phyloP scores from a whole-genome alignment of 2,888 invertebrate species.

The Tineola bisselliella region DNA sequence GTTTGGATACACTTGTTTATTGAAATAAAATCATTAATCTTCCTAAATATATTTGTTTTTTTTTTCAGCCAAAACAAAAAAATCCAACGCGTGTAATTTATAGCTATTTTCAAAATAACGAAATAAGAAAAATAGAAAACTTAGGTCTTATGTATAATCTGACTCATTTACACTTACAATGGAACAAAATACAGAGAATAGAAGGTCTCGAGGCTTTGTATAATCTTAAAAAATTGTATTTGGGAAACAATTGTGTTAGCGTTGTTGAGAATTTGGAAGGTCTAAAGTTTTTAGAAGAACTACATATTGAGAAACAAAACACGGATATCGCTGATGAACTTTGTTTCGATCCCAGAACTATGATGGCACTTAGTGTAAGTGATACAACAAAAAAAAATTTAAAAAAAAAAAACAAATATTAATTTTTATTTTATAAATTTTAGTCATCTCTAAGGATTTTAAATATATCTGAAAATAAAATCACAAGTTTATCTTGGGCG shows the following conservation, averaged over 20 bases:
- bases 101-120: conserved; percentile 84
- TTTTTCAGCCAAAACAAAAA: conserved; percentile 44
- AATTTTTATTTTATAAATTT: conserved; percentile 24
- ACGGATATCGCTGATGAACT: conserved; percentile 64
- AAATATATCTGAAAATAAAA: conserved; percentile 72
- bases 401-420: too few relatives aligned
- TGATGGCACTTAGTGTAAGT: conserved; percentile 67
- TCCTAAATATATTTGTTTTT: conserved; percentile 41
- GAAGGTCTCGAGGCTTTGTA: conserved; percentile 70
- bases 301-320: conserved; percentile 75
- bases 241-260: conserved; percentile 74
- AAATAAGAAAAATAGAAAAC: conserved; percentile 78
- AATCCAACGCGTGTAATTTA: conserved; percentile 60
- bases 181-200: conserved; percentile 78
- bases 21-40: conserved; percentile 59
- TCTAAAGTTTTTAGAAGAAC: conserved; percentile 68
- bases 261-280: conserved; percentile 76
- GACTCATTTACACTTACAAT: conserved; percentile 77
- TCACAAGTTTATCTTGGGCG: conserved; percentile 62
- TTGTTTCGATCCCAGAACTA: conserved; percentile 74
- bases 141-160: conserved; percentile 72
- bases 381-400: too few relatives aligned
- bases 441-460: conserved; percentile 68
- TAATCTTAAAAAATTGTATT: conserved; percentile 80
- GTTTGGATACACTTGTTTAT: too few relatives aligned